These are phyloP conservation scores for Exaiptasia diaphana DNA, from an alignment of 64 coral and sea anemone genomes.

Conservation along the genomic window DNA sequence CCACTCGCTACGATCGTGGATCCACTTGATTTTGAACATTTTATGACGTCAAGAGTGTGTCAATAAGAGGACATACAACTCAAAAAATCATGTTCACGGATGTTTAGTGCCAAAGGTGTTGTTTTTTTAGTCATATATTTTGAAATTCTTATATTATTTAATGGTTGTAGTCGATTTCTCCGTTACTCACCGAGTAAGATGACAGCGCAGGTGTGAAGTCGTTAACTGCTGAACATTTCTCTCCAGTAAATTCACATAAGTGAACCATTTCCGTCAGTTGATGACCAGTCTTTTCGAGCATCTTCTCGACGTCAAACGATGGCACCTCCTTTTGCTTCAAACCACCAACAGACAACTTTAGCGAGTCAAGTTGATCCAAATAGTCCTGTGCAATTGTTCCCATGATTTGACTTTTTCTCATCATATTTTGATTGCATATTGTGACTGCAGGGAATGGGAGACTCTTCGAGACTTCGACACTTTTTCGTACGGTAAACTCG, in stretches of 20 bases:
- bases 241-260: neutral
- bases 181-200: constrained; percentile 26
- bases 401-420: constrained; percentile 39
- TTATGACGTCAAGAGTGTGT: too few relatives aligned
- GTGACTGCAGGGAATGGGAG: constrained; percentile 34
- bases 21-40: too few relatives aligned
- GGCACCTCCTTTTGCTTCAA: neutral
- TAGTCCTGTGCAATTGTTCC: constrained; percentile 40
- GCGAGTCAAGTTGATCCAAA: constrained; percentile 26
- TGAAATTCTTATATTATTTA: neutral
- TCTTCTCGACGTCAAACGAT: constrained; percentile 33
- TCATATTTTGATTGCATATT: constrained; percentile 64
- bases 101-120: too few relatives aligned
- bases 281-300: constrained; percentile 29
- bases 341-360: neutral
- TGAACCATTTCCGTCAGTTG: constrained; percentile 28
- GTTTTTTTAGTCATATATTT: neutral
- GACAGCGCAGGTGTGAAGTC: neutral
- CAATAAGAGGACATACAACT: too few relatives aligned
- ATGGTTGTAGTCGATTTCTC: neutral
- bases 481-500: constrained; percentile 14
- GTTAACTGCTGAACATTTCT: neutral
- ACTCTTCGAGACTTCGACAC: neutral
- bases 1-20: too few relatives aligned
- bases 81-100: too few relatives aligned